These are phyloP conservation scores for Entomobrya proxima DNA, from an alignment of 2,888 invertebrate species.

Conservation along the genomic window DNA sequence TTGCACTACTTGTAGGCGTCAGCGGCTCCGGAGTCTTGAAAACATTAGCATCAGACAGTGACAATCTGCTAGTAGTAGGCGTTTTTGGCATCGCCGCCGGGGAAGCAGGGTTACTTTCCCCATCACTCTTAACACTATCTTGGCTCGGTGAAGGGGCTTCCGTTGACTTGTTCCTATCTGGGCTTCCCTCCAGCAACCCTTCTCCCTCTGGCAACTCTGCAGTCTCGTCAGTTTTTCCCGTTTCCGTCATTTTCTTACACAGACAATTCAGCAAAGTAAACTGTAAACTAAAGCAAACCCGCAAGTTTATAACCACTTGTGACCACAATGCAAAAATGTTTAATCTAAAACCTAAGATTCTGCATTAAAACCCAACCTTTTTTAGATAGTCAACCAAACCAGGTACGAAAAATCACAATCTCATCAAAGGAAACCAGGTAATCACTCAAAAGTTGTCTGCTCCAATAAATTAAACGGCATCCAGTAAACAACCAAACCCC, in stretches of 20 bases:
- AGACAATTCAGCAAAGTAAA: background rate
- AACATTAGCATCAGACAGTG: conserved; percentile 6
- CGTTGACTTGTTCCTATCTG: background rate
- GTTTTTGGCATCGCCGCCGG: conserved; percentile 16
- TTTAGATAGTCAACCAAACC: too few species aligned
- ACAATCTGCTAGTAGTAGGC: background rate
- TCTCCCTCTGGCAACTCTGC: conserved; percentile 13
- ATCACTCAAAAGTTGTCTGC: too few species aligned
- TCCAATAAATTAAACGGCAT: too few species aligned
- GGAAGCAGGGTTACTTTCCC: background rate
- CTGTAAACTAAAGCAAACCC: background rate
- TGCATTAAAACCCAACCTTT: too few species aligned
- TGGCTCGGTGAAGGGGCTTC: background rate
- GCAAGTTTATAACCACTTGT: too few species aligned
- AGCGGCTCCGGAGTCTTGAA: conserved; percentile 47
- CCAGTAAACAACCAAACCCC: too few species aligned
- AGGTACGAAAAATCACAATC: too few species aligned
- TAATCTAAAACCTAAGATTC: too few species aligned
- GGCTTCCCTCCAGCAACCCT: conserved; percentile 1
- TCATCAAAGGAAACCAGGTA: too few species aligned
- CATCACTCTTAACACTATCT: background rate
- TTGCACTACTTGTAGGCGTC: conserved; percentile 61
- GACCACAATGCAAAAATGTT: too few species aligned
- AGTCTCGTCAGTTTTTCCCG: conserved; percentile 32
- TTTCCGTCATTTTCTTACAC: conserved; percentile 50